phyloP scores from a whole-genome alignment of 2,797 vertebrate genomes.

The Pterois miles region DNA sequence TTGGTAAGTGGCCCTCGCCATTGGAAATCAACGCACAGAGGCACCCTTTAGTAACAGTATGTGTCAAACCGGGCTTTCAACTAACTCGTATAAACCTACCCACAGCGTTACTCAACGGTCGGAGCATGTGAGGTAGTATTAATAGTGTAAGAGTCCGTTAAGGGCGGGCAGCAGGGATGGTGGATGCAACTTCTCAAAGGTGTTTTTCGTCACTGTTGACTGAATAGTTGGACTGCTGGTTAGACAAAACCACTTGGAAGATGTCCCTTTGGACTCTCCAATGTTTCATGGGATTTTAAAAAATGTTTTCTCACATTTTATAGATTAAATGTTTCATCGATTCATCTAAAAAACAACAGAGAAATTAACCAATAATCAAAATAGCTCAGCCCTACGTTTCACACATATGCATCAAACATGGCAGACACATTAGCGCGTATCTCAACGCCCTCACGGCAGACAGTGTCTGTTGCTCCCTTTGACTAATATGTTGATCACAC shows the following conservation, averaged over 20 bases:
- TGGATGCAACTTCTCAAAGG: neutral
- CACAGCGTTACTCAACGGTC: too few relatives aligned
- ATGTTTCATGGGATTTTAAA: neutral
- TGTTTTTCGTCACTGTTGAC: neutral
- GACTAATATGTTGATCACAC: slow-evolving; percentile 53
- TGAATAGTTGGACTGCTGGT: neutral
- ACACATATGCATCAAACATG: slow-evolving; percentile 9
- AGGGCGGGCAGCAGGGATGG: too few relatives aligned
- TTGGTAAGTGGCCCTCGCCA: too few relatives aligned
- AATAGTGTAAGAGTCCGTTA: too few relatives aligned
- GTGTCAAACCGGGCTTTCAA: too few relatives aligned
- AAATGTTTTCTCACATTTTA: neutral
- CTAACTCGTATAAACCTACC: too few relatives aligned
- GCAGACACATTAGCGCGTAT: slow-evolving; percentile 27
- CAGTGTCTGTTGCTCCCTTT: slow-evolving; percentile 59
- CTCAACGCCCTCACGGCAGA: slow-evolving; percentile 36
- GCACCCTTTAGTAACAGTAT: too few relatives aligned
- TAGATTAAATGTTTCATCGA: neutral
- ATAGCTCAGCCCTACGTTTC: neutral
- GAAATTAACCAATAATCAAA: neutral
- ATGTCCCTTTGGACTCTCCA: too few relatives aligned
- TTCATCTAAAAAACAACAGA: neutral
- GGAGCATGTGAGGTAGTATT: too few relatives aligned
- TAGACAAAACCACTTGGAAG: neutral
- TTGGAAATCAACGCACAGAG: too few relatives aligned